phyloP scores from a whole-genome alignment of 1,140 invertebrate species.

The Hyles vespertilio region DNA sequence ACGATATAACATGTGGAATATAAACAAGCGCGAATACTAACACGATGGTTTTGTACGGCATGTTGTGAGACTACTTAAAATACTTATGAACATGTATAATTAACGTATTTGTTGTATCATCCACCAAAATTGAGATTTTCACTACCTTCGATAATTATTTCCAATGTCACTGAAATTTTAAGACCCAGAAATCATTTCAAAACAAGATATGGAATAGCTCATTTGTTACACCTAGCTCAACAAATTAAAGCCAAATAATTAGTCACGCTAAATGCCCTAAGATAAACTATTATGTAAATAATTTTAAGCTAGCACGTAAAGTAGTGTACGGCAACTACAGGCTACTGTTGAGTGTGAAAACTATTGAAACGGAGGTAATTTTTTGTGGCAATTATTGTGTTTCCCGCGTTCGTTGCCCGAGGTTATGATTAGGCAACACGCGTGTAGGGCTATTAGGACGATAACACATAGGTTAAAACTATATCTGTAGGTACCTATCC shows the following conservation, averaged over 20 bases:
- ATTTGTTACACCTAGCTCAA: background rate
- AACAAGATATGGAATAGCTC: background rate
- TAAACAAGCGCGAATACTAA: constrained; percentile 5
- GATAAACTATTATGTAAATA: background rate
- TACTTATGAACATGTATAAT: background rate
- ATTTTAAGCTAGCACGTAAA: constrained; percentile 1
- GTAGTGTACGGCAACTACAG: constrained; percentile 4
- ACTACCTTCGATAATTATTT: too few species aligned
- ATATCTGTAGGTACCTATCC: background rate
- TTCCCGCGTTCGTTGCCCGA: constrained; percentile 16
- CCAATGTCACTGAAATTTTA: too few species aligned
- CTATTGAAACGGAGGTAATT: constrained; percentile 18
- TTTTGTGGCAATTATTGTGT: constrained; percentile 26
- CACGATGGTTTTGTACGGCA: background rate
- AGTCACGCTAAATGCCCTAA: background rate
- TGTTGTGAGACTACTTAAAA: background rate
- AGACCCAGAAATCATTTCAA: too few species aligned
- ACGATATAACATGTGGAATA: constrained; percentile 30
- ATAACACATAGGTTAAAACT: too few species aligned
- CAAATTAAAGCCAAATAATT: background rate
- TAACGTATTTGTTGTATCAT: background rate
- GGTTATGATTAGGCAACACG: constrained; percentile 9
- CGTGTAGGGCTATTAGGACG: too few species aligned
- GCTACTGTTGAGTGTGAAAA: constrained; percentile 20
- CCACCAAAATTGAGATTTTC: background rate